phyloP scores from a whole-genome alignment of 2,888 invertebrate species.

The Aromia moschata region DNA sequence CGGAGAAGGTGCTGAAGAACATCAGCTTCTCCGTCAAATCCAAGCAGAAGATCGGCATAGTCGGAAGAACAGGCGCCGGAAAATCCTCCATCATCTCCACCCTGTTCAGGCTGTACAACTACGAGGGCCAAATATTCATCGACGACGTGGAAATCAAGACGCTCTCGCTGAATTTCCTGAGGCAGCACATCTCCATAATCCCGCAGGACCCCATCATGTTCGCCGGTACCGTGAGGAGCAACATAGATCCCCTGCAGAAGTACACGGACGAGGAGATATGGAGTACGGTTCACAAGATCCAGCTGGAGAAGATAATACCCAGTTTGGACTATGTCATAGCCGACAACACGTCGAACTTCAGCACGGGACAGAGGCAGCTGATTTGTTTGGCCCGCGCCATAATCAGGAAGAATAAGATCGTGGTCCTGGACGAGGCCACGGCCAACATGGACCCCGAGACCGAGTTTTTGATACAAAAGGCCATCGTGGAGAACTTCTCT shows the following conservation, averaged over 20 bases:
- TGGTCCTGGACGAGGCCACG: constrained; percentile 69
- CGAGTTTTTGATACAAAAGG: constrained; percentile 66
- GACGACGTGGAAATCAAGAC: constrained; percentile 50
- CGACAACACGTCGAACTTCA: constrained; percentile 46
- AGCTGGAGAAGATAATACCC: constrained; percentile 54
- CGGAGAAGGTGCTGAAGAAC: constrained; percentile 74
- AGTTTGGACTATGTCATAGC: constrained; percentile 46
- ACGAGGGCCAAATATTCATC: constrained; percentile 76
- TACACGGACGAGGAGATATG: constrained; percentile 52
- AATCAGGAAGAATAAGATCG: constrained; percentile 64
- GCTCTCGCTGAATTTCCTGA: constrained; percentile 63
- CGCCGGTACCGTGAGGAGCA: constrained; percentile 66
- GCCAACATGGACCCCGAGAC: constrained; percentile 68
- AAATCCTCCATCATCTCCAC: constrained; percentile 81
- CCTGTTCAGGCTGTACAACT: constrained; percentile 79
- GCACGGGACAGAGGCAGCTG: constrained; percentile 66
- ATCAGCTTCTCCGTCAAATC: constrained; percentile 74
- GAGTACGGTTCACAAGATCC: constrained; percentile 57
- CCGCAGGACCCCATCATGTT: constrained; percentile 66
- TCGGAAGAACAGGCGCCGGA: constrained; percentile 88
- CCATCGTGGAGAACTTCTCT: constrained; percentile 65
- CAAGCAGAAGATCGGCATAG: constrained; percentile 79
- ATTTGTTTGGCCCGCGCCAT: constrained; percentile 68
- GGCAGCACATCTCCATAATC: constrained; percentile 65
- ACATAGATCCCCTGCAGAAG: constrained; percentile 50